Evolutionary conservation across 2,797 vertebrate genomes (phyloP), one percentile per base, ranked within the genome.

Genomic region (Odontamblyopus rebecca): DNA sequence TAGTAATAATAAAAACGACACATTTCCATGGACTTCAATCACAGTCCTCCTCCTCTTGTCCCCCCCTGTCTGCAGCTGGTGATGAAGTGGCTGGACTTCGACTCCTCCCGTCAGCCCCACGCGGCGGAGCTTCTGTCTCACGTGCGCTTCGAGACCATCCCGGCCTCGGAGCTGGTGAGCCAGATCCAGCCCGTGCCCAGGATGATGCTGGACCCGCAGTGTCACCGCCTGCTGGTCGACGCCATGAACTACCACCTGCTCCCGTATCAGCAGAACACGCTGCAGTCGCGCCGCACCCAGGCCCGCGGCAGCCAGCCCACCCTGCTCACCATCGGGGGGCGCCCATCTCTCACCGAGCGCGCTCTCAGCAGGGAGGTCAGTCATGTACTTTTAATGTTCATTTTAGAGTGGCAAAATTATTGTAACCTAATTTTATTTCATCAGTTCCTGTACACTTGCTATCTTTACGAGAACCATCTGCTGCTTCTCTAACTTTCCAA

Each of bases 201-300:
- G 54, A 95, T 96, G 95, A 95, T 95, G 95, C 89, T 91, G 79
- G 95, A 96, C 68, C 91, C 94, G 0, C 94, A 93, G 68, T 96
- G 95, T 69, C 95, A 96, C 91, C 93, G 89, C 69, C 89, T 96
- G 74, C 91, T 96, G 23, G 95, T 96, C 72, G 94, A 96, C 30
- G 95, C 95, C 70, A 95, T 96, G 95, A 96, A 96, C 90, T 96
- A 96, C 89, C 95, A 96, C 91, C 90, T 96, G 74, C 93, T 96
- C 74, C 95, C 95, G 9, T 89, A 94, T 88, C 95, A 95, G 89
- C 95, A 96, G 82, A 96, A 96, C 82, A 86, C 84, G 5, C 91
- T 96, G 74, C 95, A 96, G 90, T 96, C 94, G 57, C 79, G 82
- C 1, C 94, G 94, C 75, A 95, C 95, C 0, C 93, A 93, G 72